Evolutionary conservation across 1,140 invertebrate genomes (phyloP).

Genomic region (Araneus ventricosus): DNA sequence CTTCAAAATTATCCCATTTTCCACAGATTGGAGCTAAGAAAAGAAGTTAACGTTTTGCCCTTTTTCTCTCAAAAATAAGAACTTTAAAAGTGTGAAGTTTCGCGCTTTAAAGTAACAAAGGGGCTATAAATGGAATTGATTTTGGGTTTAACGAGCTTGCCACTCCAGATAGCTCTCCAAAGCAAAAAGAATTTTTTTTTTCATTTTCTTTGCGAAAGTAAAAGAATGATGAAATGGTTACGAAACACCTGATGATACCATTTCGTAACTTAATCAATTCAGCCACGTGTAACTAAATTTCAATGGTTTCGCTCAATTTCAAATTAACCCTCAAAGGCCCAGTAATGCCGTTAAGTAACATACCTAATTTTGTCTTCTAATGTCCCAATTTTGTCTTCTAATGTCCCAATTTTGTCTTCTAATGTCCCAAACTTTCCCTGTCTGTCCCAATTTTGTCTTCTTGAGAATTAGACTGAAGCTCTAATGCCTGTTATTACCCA

Average conservation of each 20-base stretch:
- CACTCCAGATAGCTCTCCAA: not conserved
- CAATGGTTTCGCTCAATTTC: not conserved
- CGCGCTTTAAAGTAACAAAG: not conserved
- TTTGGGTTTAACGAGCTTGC: not conserved
- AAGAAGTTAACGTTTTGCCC: not conserved
- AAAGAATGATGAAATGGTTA: not conserved
- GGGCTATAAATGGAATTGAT: conserved; percentile 1
- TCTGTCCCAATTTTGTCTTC: too few species aligned
- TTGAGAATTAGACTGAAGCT: too few species aligned
- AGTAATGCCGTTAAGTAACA: too few species aligned
- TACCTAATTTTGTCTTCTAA: too few species aligned
- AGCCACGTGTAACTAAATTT: not conserved
- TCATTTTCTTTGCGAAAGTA: not conserved
- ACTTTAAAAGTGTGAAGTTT: not conserved
- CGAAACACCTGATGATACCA: not conserved
- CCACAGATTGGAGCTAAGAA: not conserved
- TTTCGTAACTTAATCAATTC: not conserved
- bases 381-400: too few species aligned
- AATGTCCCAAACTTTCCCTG: too few species aligned
- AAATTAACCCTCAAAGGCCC: too few species aligned
- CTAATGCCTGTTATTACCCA: too few species aligned
- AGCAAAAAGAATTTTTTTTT: not conserved
- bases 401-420: too few species aligned
- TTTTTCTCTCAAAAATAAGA: not conserved
- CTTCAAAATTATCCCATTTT: not conserved